phyloP scores from a whole-genome alignment of 2,797 vertebrate genomes.

The Eulemur albifrons region DNA sequence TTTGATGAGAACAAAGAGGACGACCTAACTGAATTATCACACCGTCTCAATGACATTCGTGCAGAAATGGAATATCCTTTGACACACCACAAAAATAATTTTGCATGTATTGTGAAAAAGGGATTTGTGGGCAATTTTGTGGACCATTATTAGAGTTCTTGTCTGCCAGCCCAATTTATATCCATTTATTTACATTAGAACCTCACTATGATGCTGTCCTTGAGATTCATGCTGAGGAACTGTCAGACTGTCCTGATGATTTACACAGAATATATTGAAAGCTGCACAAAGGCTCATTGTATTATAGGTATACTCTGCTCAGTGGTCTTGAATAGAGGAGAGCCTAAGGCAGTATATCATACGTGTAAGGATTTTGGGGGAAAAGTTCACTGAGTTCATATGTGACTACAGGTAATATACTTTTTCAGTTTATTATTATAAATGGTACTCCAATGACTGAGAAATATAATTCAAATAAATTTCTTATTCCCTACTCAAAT shows the following conservation, averaged over 20 bases:
- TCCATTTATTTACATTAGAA: slow-evolving; percentile 36
- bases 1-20: slow-evolving; percentile 99
- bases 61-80: slow-evolving; percentile 99
- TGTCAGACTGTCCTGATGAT: neutral
- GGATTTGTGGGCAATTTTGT: neutral
- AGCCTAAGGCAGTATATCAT: neutral
- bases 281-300: neutral
- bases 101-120: neutral
- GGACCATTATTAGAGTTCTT: slow-evolving; percentile 12
- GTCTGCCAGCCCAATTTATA: slow-evolving; percentile 6
- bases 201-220: neutral
- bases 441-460: neutral
- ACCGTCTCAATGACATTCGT: slow-evolving; percentile 95
- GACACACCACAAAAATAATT: slow-evolving; percentile 24
- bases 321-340: neutral
- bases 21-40: slow-evolving; percentile 95
- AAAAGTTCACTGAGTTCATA: neutral
- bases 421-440: slow-evolving; percentile 17
- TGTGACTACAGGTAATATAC: neutral
- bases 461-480: neutral
- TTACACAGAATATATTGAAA: neutral
- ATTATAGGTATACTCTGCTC: neutral
- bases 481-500: neutral
- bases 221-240: slow-evolving; percentile 1
- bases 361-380: neutral